Evolutionary conservation across 2,113 vertebrate species (phyloP).

Genomic region (Corydoras maculifer): DNA sequence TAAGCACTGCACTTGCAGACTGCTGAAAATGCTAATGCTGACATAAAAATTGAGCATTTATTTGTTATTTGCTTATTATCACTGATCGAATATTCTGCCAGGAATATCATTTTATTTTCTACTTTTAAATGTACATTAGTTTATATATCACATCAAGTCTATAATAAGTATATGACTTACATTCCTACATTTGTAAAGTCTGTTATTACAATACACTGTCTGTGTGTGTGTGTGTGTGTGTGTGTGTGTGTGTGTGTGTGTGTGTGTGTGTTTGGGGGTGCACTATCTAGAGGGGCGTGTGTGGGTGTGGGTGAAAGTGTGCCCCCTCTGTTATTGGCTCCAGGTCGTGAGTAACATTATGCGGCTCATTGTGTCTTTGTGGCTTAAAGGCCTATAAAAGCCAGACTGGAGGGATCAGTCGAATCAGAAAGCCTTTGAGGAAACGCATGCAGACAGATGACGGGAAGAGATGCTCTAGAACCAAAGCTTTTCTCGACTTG

Average conservation of each 20-base stretch:
- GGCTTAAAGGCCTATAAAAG: conserved; percentile 62
- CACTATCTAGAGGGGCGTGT: conserved; percentile 32
- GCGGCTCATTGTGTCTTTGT: conserved; percentile 75
- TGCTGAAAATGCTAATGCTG: neutral
- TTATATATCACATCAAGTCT: neutral
- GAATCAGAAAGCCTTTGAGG: conserved; percentile 39
- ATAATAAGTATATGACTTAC: neutral
- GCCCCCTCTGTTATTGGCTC: conserved; percentile 70
- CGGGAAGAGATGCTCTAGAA: neutral
- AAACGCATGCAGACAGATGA: neutral
- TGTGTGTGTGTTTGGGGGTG: conserved; percentile 47
- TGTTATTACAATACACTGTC: conserved; percentile 16
- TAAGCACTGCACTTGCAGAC: neutral
- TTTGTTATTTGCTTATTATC: neutral
- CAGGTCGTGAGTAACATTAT: conserved; percentile 69
- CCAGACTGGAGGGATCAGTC: conserved; percentile 4
- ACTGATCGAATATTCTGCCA: neutral
- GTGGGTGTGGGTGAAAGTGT: conserved; percentile 54
- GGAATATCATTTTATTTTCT: no score
- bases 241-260: conserved; percentile 30
- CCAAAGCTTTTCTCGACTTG: neutral
- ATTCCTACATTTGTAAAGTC: neutral
- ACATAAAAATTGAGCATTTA: neutral
- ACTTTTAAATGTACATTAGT: no score
- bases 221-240: conserved; percentile 43